Evolutionary conservation across 2,113 vertebrate species (phyloP), one percentile per base, ranked within the genome.

Genomic region (Siphamia tubifer): DNA sequence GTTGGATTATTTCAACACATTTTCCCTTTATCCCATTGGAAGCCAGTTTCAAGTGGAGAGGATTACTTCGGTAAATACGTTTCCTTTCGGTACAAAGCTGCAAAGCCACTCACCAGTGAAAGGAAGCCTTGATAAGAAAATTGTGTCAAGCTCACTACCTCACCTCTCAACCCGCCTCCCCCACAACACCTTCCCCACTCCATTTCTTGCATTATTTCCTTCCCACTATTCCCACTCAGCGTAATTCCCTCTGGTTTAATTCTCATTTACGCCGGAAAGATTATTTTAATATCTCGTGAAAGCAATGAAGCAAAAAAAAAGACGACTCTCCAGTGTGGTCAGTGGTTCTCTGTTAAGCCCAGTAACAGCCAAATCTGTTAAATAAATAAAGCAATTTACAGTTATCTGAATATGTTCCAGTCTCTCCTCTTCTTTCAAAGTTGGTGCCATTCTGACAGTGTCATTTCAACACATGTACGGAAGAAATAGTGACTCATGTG

Each of bases 1-100:
- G 27, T 43, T 86, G 86, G 87, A 87, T 89, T 87, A 91, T 89
- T 90, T 77, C 40, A 64, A 78, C 83, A 85, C 75, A 72, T 86
- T 88, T 79, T 47, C 35, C 36, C 68, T 71, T 87, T 64, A 87
- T 91, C 82, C 83, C 12, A n/a, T 79, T 61, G 63, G 76, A 81
- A 87, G 81, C 75, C 77, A 58, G 75, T 81, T 88, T 82, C 55
- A 72, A 90, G 81, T 78, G 77, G 68, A 80, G 77, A 60, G 87
- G 85, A 89, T 91, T 89, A 87, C 44, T 52, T 55, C 4, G 21
- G 74, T 82, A 82, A 88, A 91, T 87, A 57, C 54, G 28, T 74
- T 86, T 82, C 80, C 60, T 71, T 85, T 66, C 74, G 48, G 69
- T 72, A 72, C 80, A 85, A 89, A 84, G 79, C 88, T 67, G 57